A percentile compares a stretch with the other conserved stretches of the same genome.
These are phyloP conservation scores for Phoebastria nigripes DNA, from an alignment of 2,797 vertebrate genomes.

Conservation along the genomic window DNA sequence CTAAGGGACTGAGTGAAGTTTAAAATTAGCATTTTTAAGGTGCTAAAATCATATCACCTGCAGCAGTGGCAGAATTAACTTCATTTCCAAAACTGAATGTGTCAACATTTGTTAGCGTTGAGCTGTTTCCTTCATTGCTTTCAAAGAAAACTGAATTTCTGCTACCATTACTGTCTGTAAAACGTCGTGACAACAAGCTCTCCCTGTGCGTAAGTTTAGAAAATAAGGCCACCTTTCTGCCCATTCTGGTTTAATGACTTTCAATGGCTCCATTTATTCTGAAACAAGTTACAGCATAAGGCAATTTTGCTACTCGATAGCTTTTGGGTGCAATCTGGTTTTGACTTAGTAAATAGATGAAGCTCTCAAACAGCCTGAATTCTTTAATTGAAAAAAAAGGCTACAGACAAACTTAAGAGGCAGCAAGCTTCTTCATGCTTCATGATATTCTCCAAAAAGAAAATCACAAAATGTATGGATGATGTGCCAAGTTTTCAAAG, in stretches of 20 bases:
- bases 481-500: background rate
- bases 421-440: background rate
- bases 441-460: background rate
- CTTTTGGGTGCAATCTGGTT: background rate
- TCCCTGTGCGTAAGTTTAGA: background rate
- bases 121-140: background rate
- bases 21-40: background rate
- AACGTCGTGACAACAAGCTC: background rate
- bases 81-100: background rate
- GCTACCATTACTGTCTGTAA: background rate
- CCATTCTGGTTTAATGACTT: constrained; percentile 8
- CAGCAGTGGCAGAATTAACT: background rate
- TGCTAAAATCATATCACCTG: constrained; percentile 10
- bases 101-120: background rate
- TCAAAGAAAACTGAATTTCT: background rate
- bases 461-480: background rate
- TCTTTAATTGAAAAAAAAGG: background rate
- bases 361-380: background rate
- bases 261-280: constrained; percentile 35
- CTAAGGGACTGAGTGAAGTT: background rate
- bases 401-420: background rate
- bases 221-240: constrained; percentile 18
- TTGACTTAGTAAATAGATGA: background rate
- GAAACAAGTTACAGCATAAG: background rate
- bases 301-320: background rate